Evolutionary conservation across 2,888 invertebrate species (phyloP), one percentile per base, ranked within the genome.

Genomic region (Drepanosiphum platanoidis): DNA sequence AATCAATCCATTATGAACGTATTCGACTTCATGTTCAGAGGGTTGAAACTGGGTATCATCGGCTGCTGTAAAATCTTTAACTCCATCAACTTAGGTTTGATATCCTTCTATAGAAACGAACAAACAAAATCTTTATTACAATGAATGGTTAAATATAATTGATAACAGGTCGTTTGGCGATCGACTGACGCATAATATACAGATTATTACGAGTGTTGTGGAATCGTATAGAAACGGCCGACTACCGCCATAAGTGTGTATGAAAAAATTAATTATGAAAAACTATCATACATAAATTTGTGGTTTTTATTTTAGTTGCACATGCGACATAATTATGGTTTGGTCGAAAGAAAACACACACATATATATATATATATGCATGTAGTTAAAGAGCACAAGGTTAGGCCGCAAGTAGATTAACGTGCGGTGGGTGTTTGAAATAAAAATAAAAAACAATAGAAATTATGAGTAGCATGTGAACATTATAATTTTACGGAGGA

Each of bases 301-400:
- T 68, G 34, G 32, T 34, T 52, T 36, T 39, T 66, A 30, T 61
- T 66, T 39, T 42, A 39, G 71, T 61, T 82, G 30, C 39, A 82
- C 71, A 72, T 58, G 72, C 39, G 61, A 61, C 81, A 61, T 64
- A 78, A 77, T 74, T 27, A 32, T 70, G 39, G 32, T 71, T 27
- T 22, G 30, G 18, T 52, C 52, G 46, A 36, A 68, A 34, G n/a
- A 79, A 30, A 71, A 71, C n/a, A n/a, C n/a, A n/a, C n/a, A n/a
- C n/a, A n/a, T n/a, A n/a, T n/a, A n/a, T n/a, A n/a, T n/a, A n/a
- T 30, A 34, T 66, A 42, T 15, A 22, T 39, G 64, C 15, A 78
- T 27, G 39, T n/a, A 61, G 81, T 72, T 82, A 72, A 82, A 72
- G 71, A 82, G 81, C 61, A 82, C 81, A 82, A 82, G 81, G 81